These are phyloP conservation scores for Hecatera dysodea DNA, from an alignment of 2,888 invertebrate species.

Conservation along the genomic window DNA sequence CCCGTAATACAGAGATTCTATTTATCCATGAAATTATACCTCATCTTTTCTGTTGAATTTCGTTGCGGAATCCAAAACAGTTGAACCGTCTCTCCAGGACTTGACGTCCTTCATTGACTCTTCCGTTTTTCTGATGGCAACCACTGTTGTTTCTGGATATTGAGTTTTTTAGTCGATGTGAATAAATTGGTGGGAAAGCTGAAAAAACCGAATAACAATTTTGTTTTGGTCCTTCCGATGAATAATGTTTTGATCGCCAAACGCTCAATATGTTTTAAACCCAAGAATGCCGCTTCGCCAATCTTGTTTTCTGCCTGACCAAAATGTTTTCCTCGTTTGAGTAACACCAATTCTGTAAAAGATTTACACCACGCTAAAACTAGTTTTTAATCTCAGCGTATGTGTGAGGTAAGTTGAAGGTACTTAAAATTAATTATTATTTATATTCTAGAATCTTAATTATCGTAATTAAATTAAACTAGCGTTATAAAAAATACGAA, in stretches of 20 bases:
- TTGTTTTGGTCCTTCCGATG: neutral
- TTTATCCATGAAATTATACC: neutral
- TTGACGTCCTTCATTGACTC: too few relatives aligned
- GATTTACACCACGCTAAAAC: constrained; percentile 28
- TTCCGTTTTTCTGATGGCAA: too few relatives aligned
- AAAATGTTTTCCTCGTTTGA: constrained; percentile 43
- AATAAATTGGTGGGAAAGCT: too few relatives aligned
- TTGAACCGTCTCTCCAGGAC: too few relatives aligned
- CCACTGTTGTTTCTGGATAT: too few relatives aligned
- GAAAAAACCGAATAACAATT: too few relatives aligned
- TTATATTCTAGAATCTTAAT: constrained; percentile 22
- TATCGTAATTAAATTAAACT: constrained; percentile 21
- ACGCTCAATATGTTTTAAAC: neutral
- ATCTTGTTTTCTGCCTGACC: constrained; percentile 8
- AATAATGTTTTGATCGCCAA: neutral
- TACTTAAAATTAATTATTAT: constrained; percentile 16
- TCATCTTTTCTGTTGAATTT: too few relatives aligned
- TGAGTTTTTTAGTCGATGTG: too few relatives aligned
- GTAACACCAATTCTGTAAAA: neutral
- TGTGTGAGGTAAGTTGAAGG: constrained; percentile 15
- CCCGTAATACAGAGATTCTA: neutral
- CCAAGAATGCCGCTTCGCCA: neutral
- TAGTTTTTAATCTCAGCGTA: constrained; percentile 29
- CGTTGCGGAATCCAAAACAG: too few relatives aligned
- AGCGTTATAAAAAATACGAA: constrained; percentile 4